A percentile compares a stretch with the other conserved stretches of the same genome.
Conservation (phyloP, 2,888 invertebrate genomes). For the Heliconius aoede region DNA sequence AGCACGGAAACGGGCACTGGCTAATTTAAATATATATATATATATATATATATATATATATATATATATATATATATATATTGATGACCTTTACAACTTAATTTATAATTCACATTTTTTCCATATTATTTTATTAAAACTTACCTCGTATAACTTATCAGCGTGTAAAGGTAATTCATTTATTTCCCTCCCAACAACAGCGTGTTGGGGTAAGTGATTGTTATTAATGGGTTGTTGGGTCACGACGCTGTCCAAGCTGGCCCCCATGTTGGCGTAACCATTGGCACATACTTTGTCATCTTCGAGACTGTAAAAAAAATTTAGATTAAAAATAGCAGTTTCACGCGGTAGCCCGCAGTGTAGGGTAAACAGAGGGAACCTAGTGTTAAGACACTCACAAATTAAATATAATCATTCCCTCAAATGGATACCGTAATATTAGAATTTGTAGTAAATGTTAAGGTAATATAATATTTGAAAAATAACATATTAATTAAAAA, state of each 20-base stretch:
- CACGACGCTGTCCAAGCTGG: slow-evolving; percentile 73
- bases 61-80: no score
- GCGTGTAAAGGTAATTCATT: slow-evolving; percentile 76
- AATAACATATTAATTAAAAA: no score
- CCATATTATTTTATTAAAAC: background rate
- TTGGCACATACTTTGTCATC: slow-evolving; percentile 83
- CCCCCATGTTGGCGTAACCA: slow-evolving; percentile 73
- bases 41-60: no score
- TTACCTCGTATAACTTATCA: slow-evolving; percentile 78
- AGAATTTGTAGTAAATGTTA: no score
- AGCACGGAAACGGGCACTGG: no score
- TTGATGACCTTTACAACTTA: no score
- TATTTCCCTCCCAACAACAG: slow-evolving; percentile 62
- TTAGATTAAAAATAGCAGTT: background rate
- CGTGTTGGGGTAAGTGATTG: slow-evolving; percentile 69
- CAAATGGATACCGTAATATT: no score
- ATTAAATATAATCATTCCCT: no score
- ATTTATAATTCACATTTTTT: no score
- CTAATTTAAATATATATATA: no score
- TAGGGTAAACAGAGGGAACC: no score
- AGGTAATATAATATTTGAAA: no score
- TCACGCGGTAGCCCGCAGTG: background rate
- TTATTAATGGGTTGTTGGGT: slow-evolving; percentile 77
- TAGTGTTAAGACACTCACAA: background rate
- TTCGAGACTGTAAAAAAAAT: slow-evolving; percentile 62